phyloP scores from a whole-genome alignment of 1,140 invertebrate species.

The Hylaeus anthracinus region DNA sequence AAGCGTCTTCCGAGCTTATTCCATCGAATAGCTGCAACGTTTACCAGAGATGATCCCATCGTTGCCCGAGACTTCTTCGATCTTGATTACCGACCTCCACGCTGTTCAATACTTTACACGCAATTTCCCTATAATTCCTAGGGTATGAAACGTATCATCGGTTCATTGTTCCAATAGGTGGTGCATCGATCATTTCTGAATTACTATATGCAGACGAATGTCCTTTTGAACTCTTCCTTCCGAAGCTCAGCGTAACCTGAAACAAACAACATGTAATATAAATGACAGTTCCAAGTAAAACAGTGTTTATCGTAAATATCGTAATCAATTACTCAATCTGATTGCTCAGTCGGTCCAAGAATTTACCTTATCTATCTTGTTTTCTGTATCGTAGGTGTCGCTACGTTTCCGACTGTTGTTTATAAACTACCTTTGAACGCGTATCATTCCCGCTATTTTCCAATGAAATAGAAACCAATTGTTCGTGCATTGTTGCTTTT shows the following conservation, averaged over 20 bases:
- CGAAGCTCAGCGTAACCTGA: too few relatives aligned
- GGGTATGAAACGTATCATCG: not conserved
- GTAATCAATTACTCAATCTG: too few relatives aligned
- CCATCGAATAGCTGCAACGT: not conserved
- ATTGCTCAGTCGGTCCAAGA: too few relatives aligned
- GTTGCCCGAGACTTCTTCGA: not conserved
- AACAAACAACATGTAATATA: too few relatives aligned
- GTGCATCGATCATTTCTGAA: not conserved
- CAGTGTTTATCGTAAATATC: too few relatives aligned
- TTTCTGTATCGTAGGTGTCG: too few relatives aligned
- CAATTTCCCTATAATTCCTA: constrained; percentile 27
- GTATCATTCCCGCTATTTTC: constrained; percentile 12
- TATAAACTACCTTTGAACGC: too few relatives aligned
- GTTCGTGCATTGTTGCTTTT: not conserved
- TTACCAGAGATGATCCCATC: not conserved
- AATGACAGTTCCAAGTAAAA: too few relatives aligned
- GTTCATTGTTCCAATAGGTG: not conserved
- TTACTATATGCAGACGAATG: too few relatives aligned
- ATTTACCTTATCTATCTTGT: too few relatives aligned
- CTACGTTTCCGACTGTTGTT: constrained; percentile 7
- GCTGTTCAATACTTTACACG: not conserved
- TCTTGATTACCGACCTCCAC: not conserved
- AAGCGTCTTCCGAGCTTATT: not conserved
- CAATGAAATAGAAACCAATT: not conserved
- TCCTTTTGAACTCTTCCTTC: too few relatives aligned